These are phyloP conservation scores for Mesoligia furuncula DNA, from an alignment of 2,888 invertebrate genomes.

Conservation along the genomic window DNA sequence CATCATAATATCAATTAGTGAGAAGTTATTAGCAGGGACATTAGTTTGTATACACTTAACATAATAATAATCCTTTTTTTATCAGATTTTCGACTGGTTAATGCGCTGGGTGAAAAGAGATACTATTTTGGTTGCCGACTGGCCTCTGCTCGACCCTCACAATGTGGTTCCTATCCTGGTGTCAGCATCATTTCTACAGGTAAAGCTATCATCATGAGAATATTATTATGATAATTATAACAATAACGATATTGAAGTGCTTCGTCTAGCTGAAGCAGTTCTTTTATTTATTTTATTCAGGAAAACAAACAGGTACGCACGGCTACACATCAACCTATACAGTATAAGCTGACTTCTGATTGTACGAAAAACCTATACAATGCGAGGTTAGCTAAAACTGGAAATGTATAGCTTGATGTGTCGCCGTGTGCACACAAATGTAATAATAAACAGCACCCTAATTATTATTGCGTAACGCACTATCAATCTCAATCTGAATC, in stretches of 20 bases:
- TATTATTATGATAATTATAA: background rate
- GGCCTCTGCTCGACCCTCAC: constrained; percentile 93
- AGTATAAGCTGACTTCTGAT: no score
- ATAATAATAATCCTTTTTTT: background rate
- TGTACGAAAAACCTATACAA: no score
- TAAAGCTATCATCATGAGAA: constrained; percentile 54
- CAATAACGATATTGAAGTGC: background rate
- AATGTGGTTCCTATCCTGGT: constrained; percentile 98
- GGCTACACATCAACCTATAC: no score
- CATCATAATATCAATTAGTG: background rate
- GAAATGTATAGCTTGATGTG: no score
- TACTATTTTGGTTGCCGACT: constrained; percentile 91
- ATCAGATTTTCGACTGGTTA: constrained; percentile 98
- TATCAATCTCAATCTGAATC: no score
- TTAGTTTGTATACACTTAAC: background rate
- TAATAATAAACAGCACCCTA: no score
- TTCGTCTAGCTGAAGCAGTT: background rate
- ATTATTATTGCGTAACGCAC: no score
- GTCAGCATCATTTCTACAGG: constrained; percentile 97
- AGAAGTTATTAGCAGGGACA: no score
- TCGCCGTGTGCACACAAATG: no score
- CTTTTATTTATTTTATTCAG: no score
- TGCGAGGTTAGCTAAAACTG: no score
- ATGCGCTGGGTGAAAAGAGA: constrained; percentile 98
- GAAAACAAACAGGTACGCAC: background rate